Evolutionary conservation across 2,113 vertebrate species (phyloP), one percentile per base, ranked within the genome.

Genomic region (Rhabdomys dilectus): DNA sequence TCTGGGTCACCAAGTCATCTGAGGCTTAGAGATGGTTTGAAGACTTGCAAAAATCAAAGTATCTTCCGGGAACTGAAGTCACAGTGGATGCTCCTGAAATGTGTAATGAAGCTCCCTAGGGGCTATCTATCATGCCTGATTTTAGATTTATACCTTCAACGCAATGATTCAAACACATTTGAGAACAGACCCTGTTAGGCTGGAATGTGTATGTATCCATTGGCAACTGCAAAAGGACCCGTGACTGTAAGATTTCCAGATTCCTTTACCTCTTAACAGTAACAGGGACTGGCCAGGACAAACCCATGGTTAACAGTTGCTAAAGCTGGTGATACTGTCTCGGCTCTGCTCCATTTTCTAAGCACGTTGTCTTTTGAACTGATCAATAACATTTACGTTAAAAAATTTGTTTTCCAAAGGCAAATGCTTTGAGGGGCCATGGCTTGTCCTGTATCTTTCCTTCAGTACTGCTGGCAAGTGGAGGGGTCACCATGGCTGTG

Each of bases 401-500:
- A 85, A 94, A n/a, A 22, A 36, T 62, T 24, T 42, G 24, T 10
- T 56, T 93, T 64, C 81, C 88, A 80, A 91, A 96, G 64, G 75
- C 92, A 88, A 39, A 91, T 7, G 56, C 75, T 45, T 22, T 7
- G 86, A 87, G 95, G 84, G 98, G 42, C 85, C 89, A 58, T 84
- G 78, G 94, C 60, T 12, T 42, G 53, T 82, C 2, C 84, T 51
- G 22, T 21, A 0, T 94, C 93, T 84, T 84, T 78, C 78, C 34
- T 76, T 91, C 26, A 1, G 92, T 84, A 91, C 31, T 86, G 94
- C 48, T 24, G 36, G 89, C 86, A 81, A 62, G 84, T 0, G 92
- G 96, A 96, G 94, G 82, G 85, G 95, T 98, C 98, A 60, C 97
- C 97, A 87, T 89, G 96, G 97, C 58, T 73, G 70, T 84, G 91